These are phyloP conservation scores for Sinotaia quadrata DNA, from an alignment of 2,888 invertebrate genomes.

Conservation along the genomic window DNA sequence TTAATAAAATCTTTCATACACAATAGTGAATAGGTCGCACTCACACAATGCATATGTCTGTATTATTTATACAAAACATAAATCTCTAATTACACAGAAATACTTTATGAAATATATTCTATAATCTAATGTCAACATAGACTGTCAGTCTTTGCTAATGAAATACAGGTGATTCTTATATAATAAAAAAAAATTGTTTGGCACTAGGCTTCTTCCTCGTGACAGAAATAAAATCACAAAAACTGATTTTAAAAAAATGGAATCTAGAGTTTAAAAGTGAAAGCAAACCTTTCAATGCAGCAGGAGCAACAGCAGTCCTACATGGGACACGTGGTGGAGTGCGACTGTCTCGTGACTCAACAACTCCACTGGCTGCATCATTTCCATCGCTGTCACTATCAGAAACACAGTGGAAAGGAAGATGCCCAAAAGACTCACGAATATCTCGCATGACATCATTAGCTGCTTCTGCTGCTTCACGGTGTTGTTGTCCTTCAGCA, in stretches of 20 bases:
- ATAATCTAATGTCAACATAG: no score
- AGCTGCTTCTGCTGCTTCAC: slow-evolving; percentile 69
- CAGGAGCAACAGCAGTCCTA: slow-evolving; percentile 58
- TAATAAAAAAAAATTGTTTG: no score
- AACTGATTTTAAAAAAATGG: background rate
- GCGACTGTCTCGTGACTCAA: slow-evolving; percentile 28
- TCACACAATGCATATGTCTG: no score
- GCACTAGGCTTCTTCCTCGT: no score
- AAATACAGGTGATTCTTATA: no score
- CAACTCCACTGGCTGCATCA: slow-evolving; percentile 36
- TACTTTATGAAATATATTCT: no score
- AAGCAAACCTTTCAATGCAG: slow-evolving; percentile 44
- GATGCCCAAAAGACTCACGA: slow-evolving; percentile 65
- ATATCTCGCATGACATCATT: slow-evolving; percentile 68
- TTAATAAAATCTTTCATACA: no score
- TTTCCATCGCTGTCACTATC: slow-evolving; percentile 69
- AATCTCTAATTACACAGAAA: no score
- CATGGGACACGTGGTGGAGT: slow-evolving; percentile 58
- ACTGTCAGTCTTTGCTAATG: no score
- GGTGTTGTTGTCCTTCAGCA: slow-evolving; percentile 68
- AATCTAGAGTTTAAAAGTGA: background rate
- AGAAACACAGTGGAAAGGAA: slow-evolving; percentile 65
- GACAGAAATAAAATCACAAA: no score
- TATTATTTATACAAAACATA: no score
- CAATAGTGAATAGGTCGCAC: no score